A percentile compares a stretch with the other conserved stretches of the same genome.
phyloP scores from a whole-genome alignment of 1,140 invertebrate genomes.

The Drosophila arizonae region DNA sequence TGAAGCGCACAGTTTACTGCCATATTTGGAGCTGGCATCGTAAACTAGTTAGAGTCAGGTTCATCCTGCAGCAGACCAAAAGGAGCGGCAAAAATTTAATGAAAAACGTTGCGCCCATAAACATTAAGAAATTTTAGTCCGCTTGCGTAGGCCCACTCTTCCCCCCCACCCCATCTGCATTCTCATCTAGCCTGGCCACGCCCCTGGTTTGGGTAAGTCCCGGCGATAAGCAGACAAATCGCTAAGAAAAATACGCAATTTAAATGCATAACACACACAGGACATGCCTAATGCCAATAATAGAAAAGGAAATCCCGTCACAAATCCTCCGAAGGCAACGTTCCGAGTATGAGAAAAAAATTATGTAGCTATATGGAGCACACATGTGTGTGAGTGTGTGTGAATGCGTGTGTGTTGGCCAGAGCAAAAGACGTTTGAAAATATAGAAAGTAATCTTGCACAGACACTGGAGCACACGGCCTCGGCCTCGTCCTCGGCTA shows the following conservation, averaged over 20 bases:
- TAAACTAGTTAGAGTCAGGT: constrained; percentile 74
- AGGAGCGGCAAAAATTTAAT: constrained; percentile 63
- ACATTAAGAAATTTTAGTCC: constrained; percentile 78
- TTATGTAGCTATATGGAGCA: constrained; percentile 67
- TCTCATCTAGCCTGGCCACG: constrained; percentile 6
- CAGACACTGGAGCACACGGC: constrained; percentile 32
- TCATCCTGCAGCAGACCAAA: neutral
- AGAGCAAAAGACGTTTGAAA: constrained; percentile 61
- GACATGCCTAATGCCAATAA: constrained; percentile 83
- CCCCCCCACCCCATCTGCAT: no score
- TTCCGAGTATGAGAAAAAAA: constrained; percentile 70
- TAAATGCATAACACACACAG: constrained; percentile 83
- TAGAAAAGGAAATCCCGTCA: constrained; percentile 83
- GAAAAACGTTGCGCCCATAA: constrained; percentile 77
- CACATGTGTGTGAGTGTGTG: constrained; percentile 1
- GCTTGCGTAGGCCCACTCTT: neutral
- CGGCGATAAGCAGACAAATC: constrained; percentile 82
- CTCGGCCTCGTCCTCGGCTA: neutral
- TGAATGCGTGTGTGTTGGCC: constrained; percentile 19
- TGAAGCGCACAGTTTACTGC: constrained; percentile 69
- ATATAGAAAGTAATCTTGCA: constrained; percentile 80
- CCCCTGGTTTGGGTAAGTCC: constrained; percentile 31
- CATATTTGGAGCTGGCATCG: constrained; percentile 69
- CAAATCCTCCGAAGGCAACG: constrained; percentile 76
- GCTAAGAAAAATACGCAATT: constrained; percentile 83